Evolutionary conservation across 2,888 invertebrate genomes (phyloP).

Genomic region (Morpho helenor): DNA sequence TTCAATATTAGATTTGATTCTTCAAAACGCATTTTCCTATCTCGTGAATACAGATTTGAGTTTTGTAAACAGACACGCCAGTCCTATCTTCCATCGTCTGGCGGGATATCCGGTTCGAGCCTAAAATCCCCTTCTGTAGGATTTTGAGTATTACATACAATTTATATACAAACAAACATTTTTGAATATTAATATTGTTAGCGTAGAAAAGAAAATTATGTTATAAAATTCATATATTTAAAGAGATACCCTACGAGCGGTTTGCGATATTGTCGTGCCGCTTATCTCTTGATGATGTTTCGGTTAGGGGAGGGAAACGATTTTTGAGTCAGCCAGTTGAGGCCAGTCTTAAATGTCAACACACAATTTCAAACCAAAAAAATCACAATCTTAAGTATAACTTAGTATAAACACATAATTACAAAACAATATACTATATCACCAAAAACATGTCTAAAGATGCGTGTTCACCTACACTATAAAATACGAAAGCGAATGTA

Average conservation of each 20-base stretch:
- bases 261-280: too few relatives aligned
- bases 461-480: constrained; percentile 4
- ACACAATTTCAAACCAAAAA: too few relatives aligned
- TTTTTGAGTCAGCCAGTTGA: too few relatives aligned
- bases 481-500: constrained; percentile 6
- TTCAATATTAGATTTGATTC: too few relatives aligned
- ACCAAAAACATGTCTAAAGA: neutral
- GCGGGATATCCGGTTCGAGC: constrained; percentile 49
- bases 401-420: too few relatives aligned
- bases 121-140: constrained; percentile 21
- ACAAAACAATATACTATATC: neutral
- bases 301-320: too few relatives aligned
- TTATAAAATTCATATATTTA: too few relatives aligned
- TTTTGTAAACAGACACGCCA: constrained; percentile 17
- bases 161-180: neutral
- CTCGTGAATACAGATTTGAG: constrained; percentile 5
- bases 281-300: too few relatives aligned
- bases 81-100: constrained; percentile 46
- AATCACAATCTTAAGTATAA: too few relatives aligned
- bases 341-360: too few relatives aligned
- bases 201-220: too few relatives aligned
- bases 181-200: neutral
- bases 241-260: too few relatives aligned
- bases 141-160: constrained; percentile 22
- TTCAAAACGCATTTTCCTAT: constrained; percentile 2